Base-by-base conservation (phyloP, 2,888 invertebrate species). In the Spicauda simplicius region DNA sequence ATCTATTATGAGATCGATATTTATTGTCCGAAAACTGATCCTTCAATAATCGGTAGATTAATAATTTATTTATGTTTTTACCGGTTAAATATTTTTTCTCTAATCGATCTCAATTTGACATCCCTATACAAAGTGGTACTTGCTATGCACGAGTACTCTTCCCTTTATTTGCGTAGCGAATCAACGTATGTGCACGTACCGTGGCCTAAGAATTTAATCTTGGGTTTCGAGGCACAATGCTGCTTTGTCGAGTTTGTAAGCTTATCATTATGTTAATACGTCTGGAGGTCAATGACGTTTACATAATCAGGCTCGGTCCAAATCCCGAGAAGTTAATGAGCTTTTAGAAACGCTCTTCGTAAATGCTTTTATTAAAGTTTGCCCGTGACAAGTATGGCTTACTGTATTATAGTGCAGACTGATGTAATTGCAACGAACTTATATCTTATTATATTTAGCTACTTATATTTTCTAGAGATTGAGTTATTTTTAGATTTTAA, bases 201-300 rank as follows among this genome's bases (percentile, higher is more conserved):
- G 52, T 20, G 58, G 16, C 58, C 57, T 37, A 52, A 57, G 64
- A 64, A 57, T 64, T 57, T 64, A 64, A 64, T 64, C 50, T 57
- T 30, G 48, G 30, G 33, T 18, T 16, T 37, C 19, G 11, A 20
- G 33, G 18, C 56, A 41, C 48, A 48, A 48, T 14, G 48, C 16
- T 55, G 56, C 19, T 48, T 56, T 55, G 57, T 20, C 25, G 25
- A 25, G 25, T 25, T 37, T 33, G 50, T 64, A 50, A 57, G 64
- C 64, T 50, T 52, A 57, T 64, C 57, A 64, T 57, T 64, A 64
- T 64, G 64, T 19, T 52, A 64, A 64, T 64, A 58, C 25, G 62
- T 41, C 62, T 62, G 45, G 54, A 62, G 62, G 62, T 62, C 62
- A 55, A 62, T 55, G 62, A 62, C 45, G 54, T 54, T 62, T 62